Base-by-base conservation (phyloP, 1,140 invertebrate genomes). In the Drosophila mojavensis region DNA sequence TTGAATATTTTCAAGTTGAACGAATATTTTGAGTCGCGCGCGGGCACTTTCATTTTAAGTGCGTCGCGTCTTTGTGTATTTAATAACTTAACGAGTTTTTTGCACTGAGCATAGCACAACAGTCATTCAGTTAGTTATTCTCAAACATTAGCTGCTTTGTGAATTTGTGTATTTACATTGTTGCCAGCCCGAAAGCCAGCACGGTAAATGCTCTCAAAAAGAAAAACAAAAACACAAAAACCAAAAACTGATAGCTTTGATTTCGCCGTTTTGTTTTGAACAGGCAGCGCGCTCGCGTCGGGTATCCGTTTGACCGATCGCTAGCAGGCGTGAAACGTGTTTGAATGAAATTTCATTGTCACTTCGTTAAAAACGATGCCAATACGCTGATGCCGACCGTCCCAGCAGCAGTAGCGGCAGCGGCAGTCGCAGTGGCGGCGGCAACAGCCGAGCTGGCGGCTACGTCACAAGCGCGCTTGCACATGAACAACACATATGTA, bases 1-100 rank as follows among this genome's bases (percentile, higher is more conserved):
- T 91, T 91, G 55, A 91, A 91, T 82, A 91, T 91, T 84, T 91
- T 91, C 75, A 91, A 91, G 82, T 91, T 90, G 66, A 91, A 81
- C 70, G 90, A 88, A 81, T 89, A 91, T 72, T 83, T 91, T 9
- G 82, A 89, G 59, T 78, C 89, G 73, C 78, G 79, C 65, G 88
- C 67, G 56, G 82, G 78, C 61, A 90, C 88, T 92, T 90, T 92
- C 90, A 91, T 91, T 84, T 90, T 90, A 43, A 64, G 39, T 41
- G 30, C 11, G 41, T 62, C 58, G 61, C 15, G 45, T 65, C 17
- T 61, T 41, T 50, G 39, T 61, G 56, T 50, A 55, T 45, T 55
- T 24, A 53, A 59, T 39, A 59, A 20, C 13, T 59, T 63, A 54
- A 41, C 55, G 15, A 61, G 47, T 64, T 71, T 45, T 64, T 39